A percentile compares a stretch with the other conserved stretches of the same genome.
These are phyloP conservation scores for Rhincodon typus DNA, from an alignment of 2,797 vertebrate species.

Conservation along the genomic window DNA sequence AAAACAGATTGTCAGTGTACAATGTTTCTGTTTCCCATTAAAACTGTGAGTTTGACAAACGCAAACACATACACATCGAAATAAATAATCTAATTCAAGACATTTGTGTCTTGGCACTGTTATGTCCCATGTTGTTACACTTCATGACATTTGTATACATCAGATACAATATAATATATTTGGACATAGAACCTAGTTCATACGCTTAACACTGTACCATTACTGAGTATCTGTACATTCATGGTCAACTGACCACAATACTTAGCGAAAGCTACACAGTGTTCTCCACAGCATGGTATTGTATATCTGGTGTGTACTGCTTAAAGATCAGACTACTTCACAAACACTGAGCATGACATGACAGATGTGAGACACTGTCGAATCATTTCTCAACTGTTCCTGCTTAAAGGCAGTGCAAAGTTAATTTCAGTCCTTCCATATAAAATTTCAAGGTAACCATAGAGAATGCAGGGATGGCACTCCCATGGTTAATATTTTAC, in stretches of 20 bases:
- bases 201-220: slow-evolving; percentile 36
- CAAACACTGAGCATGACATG: slow-evolving; percentile 31
- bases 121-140: background rate
- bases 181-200: slow-evolving; percentile 30
- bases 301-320: slow-evolving; percentile 30
- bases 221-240: slow-evolving; percentile 36
- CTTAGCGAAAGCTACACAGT: slow-evolving; percentile 33
- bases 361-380: background rate
- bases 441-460: background rate
- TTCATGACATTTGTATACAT: background rate
- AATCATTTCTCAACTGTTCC: slow-evolving; percentile 21
- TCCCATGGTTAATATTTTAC: background rate
- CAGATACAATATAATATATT: slow-evolving; percentile 26
- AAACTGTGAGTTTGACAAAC: slow-evolving; percentile 18
- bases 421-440: background rate
- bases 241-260: slow-evolving; percentile 34
- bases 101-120: slow-evolving; percentile 7
- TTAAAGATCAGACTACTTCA: slow-evolving; percentile 33
- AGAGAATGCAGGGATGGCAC: background rate
- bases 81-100: slow-evolving; percentile 37
- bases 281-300: slow-evolving; percentile 16
- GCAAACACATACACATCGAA: slow-evolving; percentile 17
- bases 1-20: slow-evolving; percentile 23
- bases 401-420: slow-evolving; percentile 9
- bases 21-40: slow-evolving; percentile 31